Evolutionary conservation across 2,797 vertebrate genomes (phyloP), one percentile per base, ranked within the genome.

Genomic region (Balearica regulorum): DNA sequence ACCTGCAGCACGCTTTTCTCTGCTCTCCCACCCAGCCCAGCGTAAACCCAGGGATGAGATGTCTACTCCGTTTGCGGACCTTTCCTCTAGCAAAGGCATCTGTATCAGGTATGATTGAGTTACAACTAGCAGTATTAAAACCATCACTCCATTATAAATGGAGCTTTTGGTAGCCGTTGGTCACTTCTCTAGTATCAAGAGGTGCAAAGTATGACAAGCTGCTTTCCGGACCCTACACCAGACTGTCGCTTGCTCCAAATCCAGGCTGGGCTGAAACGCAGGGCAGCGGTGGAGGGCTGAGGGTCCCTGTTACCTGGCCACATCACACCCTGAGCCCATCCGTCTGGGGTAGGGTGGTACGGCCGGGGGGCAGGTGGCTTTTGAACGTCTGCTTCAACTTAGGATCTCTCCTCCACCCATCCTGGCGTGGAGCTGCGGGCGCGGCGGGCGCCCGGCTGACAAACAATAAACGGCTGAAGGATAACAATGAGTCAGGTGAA

Each of bases 401-500:
- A 69, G 70, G 68, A 60, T 16, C 65, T 76, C 28, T 90, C 37
- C 13, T 20, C 21, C 53, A 19, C 64, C 41, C 43, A 3, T 75
- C 72, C 79, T 62, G n/a, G 44, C 0, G 3, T 3, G 39, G 79
- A 75, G 68, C 9, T 14, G n/a, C 22, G 44, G n/a, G 70, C 14
- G 53, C 22, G 9, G 39, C 9, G 3, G 49, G 51, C 6, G 4
- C 51, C 31, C 0, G 11, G 28, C 69, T 90, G 95, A 84, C 87
- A 96, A 92, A 94, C 83, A 85, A 91, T 7, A 83, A 85, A 95
- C 0, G 53, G 86, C 82, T 95, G 95, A 80, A 86, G 92, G 93
- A 91, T 94, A 94, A 97, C 95, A 94, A 85, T 69, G 94, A 93
- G 82, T 89, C 93, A 31, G n/a, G 78, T 73, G 70, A 26, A 89